phyloP scores from a whole-genome alignment of 2,113 vertebrate species.

The Tupaia tana region DNA sequence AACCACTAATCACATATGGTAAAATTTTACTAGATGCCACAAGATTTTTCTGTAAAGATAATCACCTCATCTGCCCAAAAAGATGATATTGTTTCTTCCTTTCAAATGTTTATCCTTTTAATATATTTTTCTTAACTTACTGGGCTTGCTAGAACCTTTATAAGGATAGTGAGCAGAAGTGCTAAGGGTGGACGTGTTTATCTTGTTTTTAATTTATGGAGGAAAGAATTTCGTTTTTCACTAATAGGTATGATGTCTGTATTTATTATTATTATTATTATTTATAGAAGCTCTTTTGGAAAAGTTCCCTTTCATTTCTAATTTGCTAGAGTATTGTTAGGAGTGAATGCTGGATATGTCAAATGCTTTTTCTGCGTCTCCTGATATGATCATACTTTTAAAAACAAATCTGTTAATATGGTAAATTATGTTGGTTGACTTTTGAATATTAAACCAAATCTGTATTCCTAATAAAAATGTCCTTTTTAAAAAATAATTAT shows the following conservation, averaged over 20 bases:
- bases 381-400: background rate
- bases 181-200: fast-evolving
- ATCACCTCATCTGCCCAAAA: background rate
- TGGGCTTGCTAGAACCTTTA: background rate
- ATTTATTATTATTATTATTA: no score
- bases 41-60: background rate
- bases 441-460: background rate
- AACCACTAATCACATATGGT: background rate
- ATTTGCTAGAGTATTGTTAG: background rate
- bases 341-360: background rate
- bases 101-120: background rate
- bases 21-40: background rate
- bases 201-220: background rate
- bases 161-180: background rate
- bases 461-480: background rate
- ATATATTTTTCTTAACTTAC: background rate
- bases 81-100: background rate
- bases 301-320: background rate
- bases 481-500: no score
- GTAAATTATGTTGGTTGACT: background rate
- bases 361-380: background rate
- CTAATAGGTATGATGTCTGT: background rate
- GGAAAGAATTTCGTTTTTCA: background rate
- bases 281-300: background rate
- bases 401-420: background rate